Base-by-base conservation (phyloP, 2,888 invertebrate species). In the Horisme vitalbata region DNA sequence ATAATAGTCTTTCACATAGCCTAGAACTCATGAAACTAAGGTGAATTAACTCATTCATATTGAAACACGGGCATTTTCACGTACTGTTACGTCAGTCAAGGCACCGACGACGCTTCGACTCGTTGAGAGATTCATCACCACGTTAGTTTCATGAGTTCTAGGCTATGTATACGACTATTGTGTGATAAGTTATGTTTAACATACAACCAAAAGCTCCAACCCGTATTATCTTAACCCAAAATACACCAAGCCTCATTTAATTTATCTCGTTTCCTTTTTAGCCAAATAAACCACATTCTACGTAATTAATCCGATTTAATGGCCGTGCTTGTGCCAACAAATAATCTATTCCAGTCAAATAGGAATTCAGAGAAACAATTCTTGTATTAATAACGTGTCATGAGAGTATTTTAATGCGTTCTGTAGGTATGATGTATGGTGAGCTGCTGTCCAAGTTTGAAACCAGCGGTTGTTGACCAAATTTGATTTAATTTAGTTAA, bases 321-420 rank as follows among this genome's bases (percentile, higher is more conserved):
- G 68, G 65, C 59, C 64, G 63, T 61, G 61, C 60, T 50, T 52
- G 62, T 63, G 72, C 65, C 68, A 72, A 64, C 62, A 68, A 55
- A 59, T 60, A 59, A 49, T 39, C 49, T 49, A 49, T 49, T 38
- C 24, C 31, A 38, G 36, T 35, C 44, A 41, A 49, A 48, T 41
- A 32, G 34, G 45, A 45, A 45, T 73, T 72, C 75, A 39, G 24
- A 65, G 76, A 75, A 71, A 59, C 61, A 65, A 62, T 62, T 58
- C 52, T 57, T 68, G 56, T 68, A 75, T 78, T 75, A 78, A 65
- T 72, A 69, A 79, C 75, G 68, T 75, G 75, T 67, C 76, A 65
- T 55, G 67, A 64, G 79, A 83, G 71, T 76, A 84, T 84, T 83
- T 83, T 81, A 82, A 84, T 83, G 79, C 68, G 62, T 61, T 65